These are phyloP conservation scores for Eudyptes chrysolophus DNA, from an alignment of 2,113 vertebrate species.

Conservation along the genomic window DNA sequence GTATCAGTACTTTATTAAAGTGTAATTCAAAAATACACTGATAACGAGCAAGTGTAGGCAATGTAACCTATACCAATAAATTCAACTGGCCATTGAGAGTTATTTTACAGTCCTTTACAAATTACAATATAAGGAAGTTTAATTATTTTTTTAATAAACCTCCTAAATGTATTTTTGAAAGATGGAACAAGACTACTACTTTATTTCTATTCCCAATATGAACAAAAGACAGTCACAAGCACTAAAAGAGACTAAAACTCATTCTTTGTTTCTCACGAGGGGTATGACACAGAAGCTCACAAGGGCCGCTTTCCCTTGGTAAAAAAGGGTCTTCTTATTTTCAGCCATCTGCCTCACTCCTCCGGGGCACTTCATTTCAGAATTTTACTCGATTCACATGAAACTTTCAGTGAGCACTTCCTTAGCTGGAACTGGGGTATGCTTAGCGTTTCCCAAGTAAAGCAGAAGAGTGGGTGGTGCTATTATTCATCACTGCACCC, in stretches of 20 bases:
- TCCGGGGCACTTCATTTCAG: neutral
- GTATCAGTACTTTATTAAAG: neutral
- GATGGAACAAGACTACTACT: neutral
- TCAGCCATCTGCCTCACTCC: neutral
- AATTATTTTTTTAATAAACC: neutral
- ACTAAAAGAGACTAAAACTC: neutral
- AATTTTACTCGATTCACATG: neutral
- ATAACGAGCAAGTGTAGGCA: neutral
- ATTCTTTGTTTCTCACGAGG: neutral
- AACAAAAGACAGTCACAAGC: neutral
- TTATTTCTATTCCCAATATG: neutral
- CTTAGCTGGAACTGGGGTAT: constrained; percentile 37
- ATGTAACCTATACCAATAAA: neutral
- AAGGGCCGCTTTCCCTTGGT: neutral
- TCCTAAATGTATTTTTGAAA: neutral
- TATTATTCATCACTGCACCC: constrained; percentile 77
- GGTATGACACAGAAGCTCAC: neutral
- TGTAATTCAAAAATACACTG: neutral
- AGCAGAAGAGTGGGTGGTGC: constrained; percentile 64
- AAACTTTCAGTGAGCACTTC: constrained; percentile 66
- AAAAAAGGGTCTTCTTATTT: neutral
- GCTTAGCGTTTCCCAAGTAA: constrained; percentile 53
- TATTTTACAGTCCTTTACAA: neutral
- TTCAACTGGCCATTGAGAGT: neutral
- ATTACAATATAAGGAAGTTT: neutral